These are phyloP conservation scores for Cephus sareptanus DNA, from an alignment of 2,888 invertebrate species.

Conservation along the genomic window DNA sequence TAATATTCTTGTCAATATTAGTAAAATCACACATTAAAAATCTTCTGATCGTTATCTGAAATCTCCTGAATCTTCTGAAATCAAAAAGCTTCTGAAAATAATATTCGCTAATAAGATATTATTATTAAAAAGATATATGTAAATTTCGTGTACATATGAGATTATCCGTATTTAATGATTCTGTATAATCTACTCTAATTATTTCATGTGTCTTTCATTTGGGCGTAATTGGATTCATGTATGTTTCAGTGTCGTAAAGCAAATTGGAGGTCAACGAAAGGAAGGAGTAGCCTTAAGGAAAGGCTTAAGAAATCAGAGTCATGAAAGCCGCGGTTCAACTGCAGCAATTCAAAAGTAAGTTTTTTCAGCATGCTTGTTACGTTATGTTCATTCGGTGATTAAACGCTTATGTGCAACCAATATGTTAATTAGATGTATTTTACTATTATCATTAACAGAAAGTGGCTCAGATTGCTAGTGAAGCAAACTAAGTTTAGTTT, in stretches of 20 bases:
- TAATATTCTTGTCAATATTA: not conserved
- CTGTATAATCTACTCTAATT: not conserved
- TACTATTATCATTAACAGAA: not conserved
- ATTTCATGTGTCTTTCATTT: not conserved
- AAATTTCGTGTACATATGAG: too few species aligned
- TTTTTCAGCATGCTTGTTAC: not conserved
- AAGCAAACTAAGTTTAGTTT: not conserved
- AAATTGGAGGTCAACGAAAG: not conserved
- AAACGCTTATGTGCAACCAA: not conserved
- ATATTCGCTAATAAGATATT: not conserved
- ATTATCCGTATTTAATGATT: not conserved
- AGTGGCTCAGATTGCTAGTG: not conserved
- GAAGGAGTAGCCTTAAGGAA: not conserved
- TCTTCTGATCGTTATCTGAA: too few species aligned
- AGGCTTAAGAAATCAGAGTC: conserved; percentile 28
- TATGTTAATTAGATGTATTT: not conserved
- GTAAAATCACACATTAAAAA: not conserved
- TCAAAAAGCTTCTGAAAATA: not conserved
- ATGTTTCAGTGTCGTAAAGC: not conserved
- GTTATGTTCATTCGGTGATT: not conserved
- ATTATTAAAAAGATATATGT: too few species aligned
- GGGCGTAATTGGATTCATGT: not conserved
- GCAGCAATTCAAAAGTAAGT: conserved; percentile 61
- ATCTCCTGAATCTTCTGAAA: too few species aligned
- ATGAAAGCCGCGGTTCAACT: conserved; percentile 57